A percentile compares a stretch with the other conserved stretches of the same genome.
Conservation (phyloP, 2,113 vertebrate species). For the Mesitornis unicolor region DNA sequence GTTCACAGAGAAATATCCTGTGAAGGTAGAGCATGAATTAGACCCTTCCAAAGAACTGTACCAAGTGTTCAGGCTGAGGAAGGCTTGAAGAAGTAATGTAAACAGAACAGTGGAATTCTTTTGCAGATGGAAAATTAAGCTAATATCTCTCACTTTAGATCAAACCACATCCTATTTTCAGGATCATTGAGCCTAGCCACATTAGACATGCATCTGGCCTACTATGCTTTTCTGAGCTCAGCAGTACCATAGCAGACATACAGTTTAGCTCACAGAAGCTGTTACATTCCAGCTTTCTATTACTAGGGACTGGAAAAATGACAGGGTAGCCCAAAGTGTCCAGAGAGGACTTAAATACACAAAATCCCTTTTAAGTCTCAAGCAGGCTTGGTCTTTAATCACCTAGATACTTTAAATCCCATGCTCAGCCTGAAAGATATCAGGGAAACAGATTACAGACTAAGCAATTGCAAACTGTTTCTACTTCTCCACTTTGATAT, state of each 20-base stretch:
- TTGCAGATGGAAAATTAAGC: conserved; percentile 33
- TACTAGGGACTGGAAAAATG: neutral
- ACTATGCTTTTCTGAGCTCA: neutral
- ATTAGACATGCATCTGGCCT: conserved; percentile 3
- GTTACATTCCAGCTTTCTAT: neutral
- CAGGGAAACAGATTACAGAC: neutral
- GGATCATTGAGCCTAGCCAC: neutral
- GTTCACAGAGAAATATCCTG: neutral
- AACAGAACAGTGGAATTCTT: conserved; percentile 15
- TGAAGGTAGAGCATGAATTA: neutral
- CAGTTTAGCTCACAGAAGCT: neutral
- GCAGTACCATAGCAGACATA: neutral
- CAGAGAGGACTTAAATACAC: neutral
- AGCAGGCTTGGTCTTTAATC: neutral
- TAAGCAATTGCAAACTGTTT: neutral
- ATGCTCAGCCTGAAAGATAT: neutral
- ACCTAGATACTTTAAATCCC: neutral
- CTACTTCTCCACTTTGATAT: neutral
- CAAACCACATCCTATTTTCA: conserved; percentile 59
- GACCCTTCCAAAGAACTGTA: neutral
- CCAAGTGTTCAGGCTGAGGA: neutral
- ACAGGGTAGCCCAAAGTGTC: neutral
- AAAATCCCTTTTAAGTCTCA: neutral
- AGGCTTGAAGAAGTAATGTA: neutral
- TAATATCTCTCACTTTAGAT: conserved; percentile 37